Conservation (phyloP, 2,113 vertebrate species). For the Calypte anna region DNA sequence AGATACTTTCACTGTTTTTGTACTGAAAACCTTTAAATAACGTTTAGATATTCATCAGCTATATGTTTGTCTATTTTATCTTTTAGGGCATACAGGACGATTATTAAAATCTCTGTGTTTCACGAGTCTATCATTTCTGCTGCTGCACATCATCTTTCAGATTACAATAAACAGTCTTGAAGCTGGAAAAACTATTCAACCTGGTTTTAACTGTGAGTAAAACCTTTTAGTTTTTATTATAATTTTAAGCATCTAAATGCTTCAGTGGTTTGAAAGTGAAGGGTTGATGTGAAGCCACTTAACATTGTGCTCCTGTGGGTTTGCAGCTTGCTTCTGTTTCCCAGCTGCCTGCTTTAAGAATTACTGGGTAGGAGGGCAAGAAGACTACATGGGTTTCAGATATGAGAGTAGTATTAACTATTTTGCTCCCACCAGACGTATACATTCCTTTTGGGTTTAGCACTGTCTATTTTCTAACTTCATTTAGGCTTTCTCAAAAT, state of each 20-base stretch:
- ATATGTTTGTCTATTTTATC: slow-evolving; percentile 26
- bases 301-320: neutral
- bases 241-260: neutral
- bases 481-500: neutral
- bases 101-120: slow-evolving; percentile 95
- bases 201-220: slow-evolving; percentile 94
- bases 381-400: neutral
- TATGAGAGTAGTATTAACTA: neutral
- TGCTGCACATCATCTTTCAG: slow-evolving; percentile 96
- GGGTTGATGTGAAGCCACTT: neutral
- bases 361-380: neutral
- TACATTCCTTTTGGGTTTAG: neutral
- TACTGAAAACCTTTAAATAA: neutral
- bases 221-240: neutral
- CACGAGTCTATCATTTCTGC: slow-evolving; percentile 92
- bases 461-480: neutral
- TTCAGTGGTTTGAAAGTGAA: neutral
- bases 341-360: neutral
- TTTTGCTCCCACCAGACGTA: neutral
- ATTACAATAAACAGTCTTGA: slow-evolving; percentile 94
- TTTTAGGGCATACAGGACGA: slow-evolving; percentile 92
- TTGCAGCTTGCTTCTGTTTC: neutral
- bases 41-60: neutral
- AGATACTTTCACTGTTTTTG: neutral
- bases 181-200: slow-evolving; percentile 80